Evolutionary conservation across 2,113 vertebrate genomes (phyloP).

Genomic region (Hoplias malabaricus): DNA sequence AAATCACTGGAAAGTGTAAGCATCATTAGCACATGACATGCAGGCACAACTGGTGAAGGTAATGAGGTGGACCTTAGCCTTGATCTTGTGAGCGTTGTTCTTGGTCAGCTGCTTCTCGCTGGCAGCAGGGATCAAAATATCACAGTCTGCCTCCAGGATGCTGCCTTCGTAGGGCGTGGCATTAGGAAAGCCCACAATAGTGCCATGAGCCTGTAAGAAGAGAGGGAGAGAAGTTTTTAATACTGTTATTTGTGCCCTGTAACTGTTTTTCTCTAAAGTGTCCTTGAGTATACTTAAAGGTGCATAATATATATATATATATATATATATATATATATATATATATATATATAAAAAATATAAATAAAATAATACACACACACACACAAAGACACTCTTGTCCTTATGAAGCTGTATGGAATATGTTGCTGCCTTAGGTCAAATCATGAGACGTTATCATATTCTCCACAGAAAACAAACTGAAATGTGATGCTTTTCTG

Average conservation of each 20-base stretch:
- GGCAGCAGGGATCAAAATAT: constrained; percentile 94
- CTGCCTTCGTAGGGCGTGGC: constrained; percentile 83
- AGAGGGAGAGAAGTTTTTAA: too few relatives aligned
- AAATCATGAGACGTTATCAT: too few relatives aligned
- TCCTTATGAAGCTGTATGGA: neutral
- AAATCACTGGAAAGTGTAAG: neutral
- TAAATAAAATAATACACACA: neutral
- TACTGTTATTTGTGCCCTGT: too few relatives aligned
- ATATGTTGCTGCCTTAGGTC: too few relatives aligned
- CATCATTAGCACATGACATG: neutral
- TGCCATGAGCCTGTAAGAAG: constrained; percentile 84
- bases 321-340: too few relatives aligned
- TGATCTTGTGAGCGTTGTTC: constrained; percentile 86
- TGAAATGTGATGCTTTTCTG: too few relatives aligned
- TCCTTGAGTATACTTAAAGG: too few relatives aligned
- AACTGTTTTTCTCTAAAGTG: too few relatives aligned
- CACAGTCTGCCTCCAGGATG: constrained; percentile 91
- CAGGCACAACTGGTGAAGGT: neutral
- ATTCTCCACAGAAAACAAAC: too few relatives aligned
- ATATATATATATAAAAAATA: neutral
- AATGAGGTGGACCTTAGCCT: constrained; percentile 80
- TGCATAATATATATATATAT: too few relatives aligned
- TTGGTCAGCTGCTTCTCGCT: constrained; percentile 94
- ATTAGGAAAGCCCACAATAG: constrained; percentile 91
- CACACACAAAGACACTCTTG: too few relatives aligned